Conservation (phyloP, 2,113 vertebrate genomes). For the Corythornis madagascariensis region DNA sequence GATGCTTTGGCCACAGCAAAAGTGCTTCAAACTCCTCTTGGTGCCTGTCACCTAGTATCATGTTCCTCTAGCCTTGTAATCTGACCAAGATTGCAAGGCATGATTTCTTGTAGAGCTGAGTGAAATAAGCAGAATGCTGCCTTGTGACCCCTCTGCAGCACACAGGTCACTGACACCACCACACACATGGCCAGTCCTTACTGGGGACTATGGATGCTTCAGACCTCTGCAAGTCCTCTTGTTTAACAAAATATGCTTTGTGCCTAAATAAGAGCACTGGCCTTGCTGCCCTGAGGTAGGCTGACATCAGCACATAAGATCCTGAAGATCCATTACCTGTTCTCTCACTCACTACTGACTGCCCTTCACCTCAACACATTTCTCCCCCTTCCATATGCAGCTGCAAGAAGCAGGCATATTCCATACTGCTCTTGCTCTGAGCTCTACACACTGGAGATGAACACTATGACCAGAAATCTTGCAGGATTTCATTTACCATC, state of each 20-base stretch:
- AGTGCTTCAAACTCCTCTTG: background rate
- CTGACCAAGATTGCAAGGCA: background rate
- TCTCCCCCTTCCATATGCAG: background rate
- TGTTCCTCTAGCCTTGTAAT: background rate
- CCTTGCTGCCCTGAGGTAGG: background rate
- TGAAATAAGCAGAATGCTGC: background rate
- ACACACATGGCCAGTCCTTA: background rate
- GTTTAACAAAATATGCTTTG: background rate
- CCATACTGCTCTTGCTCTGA: background rate
- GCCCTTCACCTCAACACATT: background rate
- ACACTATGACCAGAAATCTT: background rate
- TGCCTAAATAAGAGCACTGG: background rate
- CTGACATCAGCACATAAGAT: background rate
- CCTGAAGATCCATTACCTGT: background rate
- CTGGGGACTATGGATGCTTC: fast-evolving
- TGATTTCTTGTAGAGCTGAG: background rate
- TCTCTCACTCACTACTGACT: background rate
- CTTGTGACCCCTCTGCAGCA: background rate
- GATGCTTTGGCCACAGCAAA: background rate
- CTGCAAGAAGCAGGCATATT: background rate
- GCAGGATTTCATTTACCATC: constrained; percentile 32
- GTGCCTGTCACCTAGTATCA: background rate
- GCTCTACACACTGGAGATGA: background rate
- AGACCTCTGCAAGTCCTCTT: background rate
- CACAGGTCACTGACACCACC: background rate